Conservation (phyloP, 1,140 invertebrate species). For the Dermatophagoides farinae region DNA sequence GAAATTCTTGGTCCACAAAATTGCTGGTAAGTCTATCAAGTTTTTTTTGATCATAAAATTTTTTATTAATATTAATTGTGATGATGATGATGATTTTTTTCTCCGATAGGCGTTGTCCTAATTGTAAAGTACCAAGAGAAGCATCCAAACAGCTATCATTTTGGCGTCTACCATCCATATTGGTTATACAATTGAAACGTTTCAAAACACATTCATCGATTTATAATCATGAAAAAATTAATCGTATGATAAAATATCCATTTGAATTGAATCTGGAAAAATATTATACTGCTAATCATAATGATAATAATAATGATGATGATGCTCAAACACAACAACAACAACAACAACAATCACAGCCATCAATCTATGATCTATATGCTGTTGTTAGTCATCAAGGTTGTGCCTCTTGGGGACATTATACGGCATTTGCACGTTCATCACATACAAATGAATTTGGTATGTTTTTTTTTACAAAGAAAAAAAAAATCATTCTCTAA, state of each 20-base stretch:
- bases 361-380: conserved; percentile 35
- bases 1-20: conserved; percentile 32
- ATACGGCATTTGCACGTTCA: conserved; percentile 30
- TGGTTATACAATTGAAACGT: conserved; percentile 32
- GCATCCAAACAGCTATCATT: conserved; percentile 30
- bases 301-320: neutral
- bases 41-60: neutral
- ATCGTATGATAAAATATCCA: conserved; percentile 33
- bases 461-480: conserved; percentile 1
- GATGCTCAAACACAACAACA: neutral
- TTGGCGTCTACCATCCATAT: conserved; percentile 27
- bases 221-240: conserved; percentile 31
- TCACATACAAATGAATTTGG: conserved; percentile 16
- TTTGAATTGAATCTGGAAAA: conserved; percentile 28
- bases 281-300: conserved; percentile 21
- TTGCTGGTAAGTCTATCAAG: conserved; percentile 29
- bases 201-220: conserved; percentile 28
- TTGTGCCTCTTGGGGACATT: conserved; percentile 33
- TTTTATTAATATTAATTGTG: too few relatives aligned
- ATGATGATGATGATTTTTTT: neutral
- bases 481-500: neutral
- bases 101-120: conserved; percentile 20
- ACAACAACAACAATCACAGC: conserved; percentile 12
- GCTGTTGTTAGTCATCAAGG: conserved; percentile 36
- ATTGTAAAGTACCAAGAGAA: conserved; percentile 28